phyloP scores from a whole-genome alignment of 2,797 vertebrate species.

The Lindbergichthys nudifrons region DNA sequence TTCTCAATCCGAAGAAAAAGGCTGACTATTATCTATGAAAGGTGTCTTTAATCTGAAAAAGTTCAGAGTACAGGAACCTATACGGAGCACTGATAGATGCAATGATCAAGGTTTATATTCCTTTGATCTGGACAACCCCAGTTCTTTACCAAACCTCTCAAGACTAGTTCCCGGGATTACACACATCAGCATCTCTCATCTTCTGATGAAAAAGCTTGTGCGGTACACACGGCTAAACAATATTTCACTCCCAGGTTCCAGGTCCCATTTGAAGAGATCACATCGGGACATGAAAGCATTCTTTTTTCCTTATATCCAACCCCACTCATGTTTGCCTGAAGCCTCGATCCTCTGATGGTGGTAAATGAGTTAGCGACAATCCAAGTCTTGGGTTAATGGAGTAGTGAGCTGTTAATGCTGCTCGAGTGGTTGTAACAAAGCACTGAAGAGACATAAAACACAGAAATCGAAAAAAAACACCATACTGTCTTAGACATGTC shows the following conservation, averaged over 20 bases:
- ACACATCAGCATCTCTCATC: constrained; percentile 81
- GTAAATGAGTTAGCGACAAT: constrained; percentile 89
- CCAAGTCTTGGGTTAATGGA: constrained; percentile 86
- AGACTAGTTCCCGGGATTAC: constrained; percentile 69
- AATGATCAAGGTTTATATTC: constrained; percentile 80
- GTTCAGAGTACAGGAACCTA: constrained; percentile 47
- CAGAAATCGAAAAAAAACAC: constrained; percentile 68
- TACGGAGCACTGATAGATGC: constrained; percentile 51
- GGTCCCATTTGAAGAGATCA: constrained; percentile 86
- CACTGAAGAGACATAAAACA: constrained; percentile 83
- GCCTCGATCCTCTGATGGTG: constrained; percentile 84
- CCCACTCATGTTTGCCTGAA: constrained; percentile 83
- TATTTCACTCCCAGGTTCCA: constrained; percentile 81
- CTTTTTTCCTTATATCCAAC: constrained; percentile 78
- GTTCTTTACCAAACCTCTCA: constrained; percentile 80
- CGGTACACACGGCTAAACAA: constrained; percentile 74
- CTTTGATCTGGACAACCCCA: constrained; percentile 78
- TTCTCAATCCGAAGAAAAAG: constrained; percentile 23
- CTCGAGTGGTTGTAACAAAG: constrained; percentile 86
- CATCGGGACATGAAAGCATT: constrained; percentile 86
- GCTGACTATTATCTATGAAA: constrained; percentile 41
- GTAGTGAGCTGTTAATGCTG: constrained; percentile 87
- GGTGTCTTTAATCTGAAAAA: constrained; percentile 55
- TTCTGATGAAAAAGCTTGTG: constrained; percentile 80
- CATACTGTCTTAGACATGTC: constrained; percentile 76